A percentile compares a stretch with the other conserved stretches of the same genome.
Conservation (phyloP, 2,113 vertebrate species). For the Ibidorhyncha struthersii region DNA sequence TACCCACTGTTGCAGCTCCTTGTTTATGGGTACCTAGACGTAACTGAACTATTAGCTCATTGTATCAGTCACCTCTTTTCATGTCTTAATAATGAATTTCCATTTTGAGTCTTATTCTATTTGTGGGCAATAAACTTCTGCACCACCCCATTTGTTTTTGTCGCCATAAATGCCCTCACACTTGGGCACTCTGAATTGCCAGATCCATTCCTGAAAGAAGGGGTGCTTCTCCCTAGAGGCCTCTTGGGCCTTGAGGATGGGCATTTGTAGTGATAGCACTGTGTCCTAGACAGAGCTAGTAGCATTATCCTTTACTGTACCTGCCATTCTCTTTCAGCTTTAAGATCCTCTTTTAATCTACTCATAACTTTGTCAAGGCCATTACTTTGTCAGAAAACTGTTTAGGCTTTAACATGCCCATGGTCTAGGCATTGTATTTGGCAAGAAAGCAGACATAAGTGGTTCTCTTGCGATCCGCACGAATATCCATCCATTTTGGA, state of each 20-base stretch:
- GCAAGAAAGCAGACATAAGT: neutral
- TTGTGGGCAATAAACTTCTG: neutral
- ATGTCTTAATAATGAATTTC: neutral
- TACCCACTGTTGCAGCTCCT: neutral
- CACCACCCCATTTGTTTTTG: neutral
- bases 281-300: neutral
- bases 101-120: neutral
- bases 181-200: neutral
- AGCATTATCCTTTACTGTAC: neutral
- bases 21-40: neutral
- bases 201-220: neutral
- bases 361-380: neutral
- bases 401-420: neutral
- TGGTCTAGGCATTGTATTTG: neutral
- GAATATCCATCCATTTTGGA: neutral
- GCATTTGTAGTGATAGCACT: neutral
- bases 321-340: neutral
- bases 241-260: too few relatives aligned
- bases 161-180: neutral
- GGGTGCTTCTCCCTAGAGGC: neutral
- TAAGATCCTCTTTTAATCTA: neutral
- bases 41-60: neutral
- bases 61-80: neutral
- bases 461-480: neutral
- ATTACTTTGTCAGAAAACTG: neutral